Base-by-base conservation (phyloP, 2,797 vertebrate genomes). In the Helostoma temminkii region DNA sequence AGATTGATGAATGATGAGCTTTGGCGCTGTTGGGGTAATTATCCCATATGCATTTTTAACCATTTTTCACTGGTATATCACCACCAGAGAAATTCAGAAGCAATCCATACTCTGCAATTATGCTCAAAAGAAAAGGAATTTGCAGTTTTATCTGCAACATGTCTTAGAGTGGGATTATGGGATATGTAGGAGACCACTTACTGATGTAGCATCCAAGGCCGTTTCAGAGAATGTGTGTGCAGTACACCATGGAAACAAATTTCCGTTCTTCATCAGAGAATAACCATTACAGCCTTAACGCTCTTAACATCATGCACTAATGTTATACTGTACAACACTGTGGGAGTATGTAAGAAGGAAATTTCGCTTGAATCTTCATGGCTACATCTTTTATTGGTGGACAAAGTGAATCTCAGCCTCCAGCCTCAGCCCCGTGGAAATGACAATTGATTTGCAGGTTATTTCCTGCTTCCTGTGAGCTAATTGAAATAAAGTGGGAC, bases 401-500 rank as follows among this genome's bases (percentile, higher is more conserved):
- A 88, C 88, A 88, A 88, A 91, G 86, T 87, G 87, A 86, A 84
- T 83, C 77, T 68, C 75, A 67, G 79, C 72, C 82, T 77, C 54
- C 66, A 86, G 81, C 79, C 78, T 77, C 65, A 41, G 77, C 75
- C 77, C 50, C 5, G 30, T 63, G 88, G 88, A 88, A 90, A 90
- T 90, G 85, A 91, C 88, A 91, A 92, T 92, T 89, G 91, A 92
- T 92, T 90, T 85, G 85, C 86, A 87, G 89, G 89, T 92, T 89
- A 92, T 92, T 92, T 91, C 91, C 90, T 91, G 82, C 89, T 92
- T 92, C 91, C 91, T 92, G 79, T 84, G 89, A 87, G 84, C 90
- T 92, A 92, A 92, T 92, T 92, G 90, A 92, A 92, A 92, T 92
- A 88, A 92, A 92, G 89, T 92, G 89, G 88, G 80, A 87, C 8